Percentiles rank a stretch among this genome's conserved stretches.
phyloP scores from a whole-genome alignment of 1,140 invertebrate genomes.

The Musca vetustissima region DNA sequence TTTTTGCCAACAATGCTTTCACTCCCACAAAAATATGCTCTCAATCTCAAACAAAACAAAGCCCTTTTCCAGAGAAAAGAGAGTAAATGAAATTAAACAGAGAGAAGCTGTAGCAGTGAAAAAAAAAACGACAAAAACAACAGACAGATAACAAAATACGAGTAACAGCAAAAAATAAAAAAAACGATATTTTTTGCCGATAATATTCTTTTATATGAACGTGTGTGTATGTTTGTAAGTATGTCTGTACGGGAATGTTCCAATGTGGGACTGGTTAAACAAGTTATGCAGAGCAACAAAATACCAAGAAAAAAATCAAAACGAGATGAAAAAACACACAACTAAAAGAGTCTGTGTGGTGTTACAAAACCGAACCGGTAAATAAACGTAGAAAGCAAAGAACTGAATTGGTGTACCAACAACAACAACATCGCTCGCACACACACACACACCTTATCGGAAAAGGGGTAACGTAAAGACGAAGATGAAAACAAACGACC shows the following conservation, averaged over 20 bases:
- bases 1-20: constrained; percentile 5
- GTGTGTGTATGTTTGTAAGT: too few relatives aligned
- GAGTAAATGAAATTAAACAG: neutral
- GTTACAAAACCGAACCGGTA: constrained; percentile 23
- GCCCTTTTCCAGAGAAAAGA: constrained; percentile 7
- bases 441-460: too few relatives aligned
- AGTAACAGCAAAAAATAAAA: neutral
- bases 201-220: constrained; percentile 6
- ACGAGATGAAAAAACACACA: neutral
- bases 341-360: constrained; percentile 10
- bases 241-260: neutral
- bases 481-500: neutral
- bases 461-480: neutral
- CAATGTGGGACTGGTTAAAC: constrained; percentile 14
- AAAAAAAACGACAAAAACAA: constrained; percentile 4
- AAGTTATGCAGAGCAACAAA: neutral
- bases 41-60: constrained; percentile 3
- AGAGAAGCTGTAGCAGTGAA: neutral
- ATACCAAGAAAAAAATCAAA: neutral
- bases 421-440: too few relatives aligned
- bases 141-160: constrained; percentile 16
- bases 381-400: constrained; percentile 11
- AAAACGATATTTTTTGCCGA: neutral
- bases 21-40: constrained; percentile 12
- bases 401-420: too few relatives aligned